phyloP scores from a whole-genome alignment of 2,113 vertebrate species.

The Etheostoma spectabile region DNA sequence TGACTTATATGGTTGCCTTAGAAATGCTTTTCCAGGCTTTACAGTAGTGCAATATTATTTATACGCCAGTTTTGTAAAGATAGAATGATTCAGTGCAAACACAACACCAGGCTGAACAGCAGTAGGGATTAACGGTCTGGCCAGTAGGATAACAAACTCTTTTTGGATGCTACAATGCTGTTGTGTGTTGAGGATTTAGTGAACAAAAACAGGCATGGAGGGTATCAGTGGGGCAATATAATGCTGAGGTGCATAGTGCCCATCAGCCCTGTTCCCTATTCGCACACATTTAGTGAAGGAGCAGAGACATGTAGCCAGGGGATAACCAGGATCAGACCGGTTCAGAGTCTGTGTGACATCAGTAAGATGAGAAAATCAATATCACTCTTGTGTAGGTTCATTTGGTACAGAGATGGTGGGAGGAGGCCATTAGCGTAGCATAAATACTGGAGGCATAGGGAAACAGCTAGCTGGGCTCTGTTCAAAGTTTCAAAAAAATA shows the following conservation, averaged over 20 bases:
- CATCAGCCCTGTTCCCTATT: conserved; percentile 34
- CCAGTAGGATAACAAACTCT: conserved; percentile 58
- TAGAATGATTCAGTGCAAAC: conserved; percentile 59
- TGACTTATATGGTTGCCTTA: conserved; percentile 51
- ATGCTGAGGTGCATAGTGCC: conserved; percentile 64
- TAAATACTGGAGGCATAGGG: not conserved
- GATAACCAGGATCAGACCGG: conserved; percentile 51
- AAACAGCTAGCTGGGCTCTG: not conserved
- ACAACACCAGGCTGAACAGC: conserved; percentile 53
- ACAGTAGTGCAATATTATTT: conserved; percentile 38
- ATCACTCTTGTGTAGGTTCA: not conserved
- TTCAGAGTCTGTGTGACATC: conserved; percentile 1
- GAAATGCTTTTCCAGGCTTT: conserved; percentile 48
- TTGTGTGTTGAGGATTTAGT: conserved; percentile 65
- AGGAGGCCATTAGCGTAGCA: not conserved
- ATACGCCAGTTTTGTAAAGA: conserved; percentile 48
- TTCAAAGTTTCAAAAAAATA: not conserved
- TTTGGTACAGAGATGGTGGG: not conserved
- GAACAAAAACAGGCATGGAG: conserved; percentile 64
- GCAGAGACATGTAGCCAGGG: conserved; percentile 52
- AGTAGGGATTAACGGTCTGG: conserved; percentile 71
- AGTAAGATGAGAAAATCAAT: conserved; percentile 18
- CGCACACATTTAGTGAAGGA: conserved; percentile 19
- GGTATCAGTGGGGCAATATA: conserved; percentile 51
- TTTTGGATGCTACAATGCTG: conserved; percentile 55